Conservation (phyloP, 2,113 vertebrate species). For the Electrona antarctica region DNA sequence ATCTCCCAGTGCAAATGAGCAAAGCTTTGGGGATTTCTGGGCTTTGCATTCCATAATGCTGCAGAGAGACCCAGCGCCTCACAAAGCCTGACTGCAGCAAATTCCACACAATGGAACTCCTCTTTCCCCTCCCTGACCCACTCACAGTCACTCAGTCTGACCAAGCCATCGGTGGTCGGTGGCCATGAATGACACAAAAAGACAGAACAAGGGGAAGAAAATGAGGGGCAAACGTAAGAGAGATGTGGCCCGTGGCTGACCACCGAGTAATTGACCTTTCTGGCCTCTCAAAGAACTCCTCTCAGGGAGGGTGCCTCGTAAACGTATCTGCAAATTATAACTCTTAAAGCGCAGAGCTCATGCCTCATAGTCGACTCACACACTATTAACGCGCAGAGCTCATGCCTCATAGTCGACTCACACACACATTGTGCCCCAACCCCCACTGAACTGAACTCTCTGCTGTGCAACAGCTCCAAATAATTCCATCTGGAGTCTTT, state of each 20-base stretch:
- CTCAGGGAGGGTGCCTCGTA: neutral
- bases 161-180: slow-evolving; percentile 7
- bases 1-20: slow-evolving; percentile 73
- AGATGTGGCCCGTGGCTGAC: neutral
- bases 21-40: slow-evolving; percentile 79
- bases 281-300: neutral
- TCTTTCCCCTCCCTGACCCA: slow-evolving; percentile 60
- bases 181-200: neutral
- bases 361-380: neutral
- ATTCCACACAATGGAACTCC: slow-evolving; percentile 77
- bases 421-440: slow-evolving; percentile 7
- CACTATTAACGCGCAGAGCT: neutral
- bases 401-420: neutral
- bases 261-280: slow-evolving; percentile 16
- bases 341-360: neutral
- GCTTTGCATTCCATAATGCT: slow-evolving; percentile 81
- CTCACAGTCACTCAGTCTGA: slow-evolving; percentile 41
- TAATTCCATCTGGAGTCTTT: neutral
- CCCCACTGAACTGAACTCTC: slow-evolving; percentile 2
- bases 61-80: slow-evolving; percentile 69
- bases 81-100: slow-evolving; percentile 81
- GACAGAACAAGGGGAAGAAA: neutral
- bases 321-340: slow-evolving; percentile 8
- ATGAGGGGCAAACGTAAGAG: slow-evolving; percentile 1
- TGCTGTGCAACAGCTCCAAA: slow-evolving; percentile 1